Conservation (phyloP, 2,113 vertebrate genomes). For the Paradisaea rubra region DNA sequence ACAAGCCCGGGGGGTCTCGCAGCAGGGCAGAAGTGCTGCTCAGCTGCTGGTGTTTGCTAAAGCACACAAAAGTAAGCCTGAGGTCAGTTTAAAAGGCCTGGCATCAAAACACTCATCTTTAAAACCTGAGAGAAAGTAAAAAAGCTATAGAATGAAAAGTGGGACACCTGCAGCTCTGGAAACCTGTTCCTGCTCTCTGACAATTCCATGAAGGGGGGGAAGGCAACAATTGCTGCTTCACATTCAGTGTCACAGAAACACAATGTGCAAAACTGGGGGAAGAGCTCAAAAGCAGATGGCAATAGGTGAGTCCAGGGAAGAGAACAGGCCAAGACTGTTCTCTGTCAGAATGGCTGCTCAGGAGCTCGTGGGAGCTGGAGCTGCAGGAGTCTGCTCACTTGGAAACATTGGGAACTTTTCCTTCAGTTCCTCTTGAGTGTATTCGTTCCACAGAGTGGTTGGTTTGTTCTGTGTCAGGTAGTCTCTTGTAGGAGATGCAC, state of each 20-base stretch:
- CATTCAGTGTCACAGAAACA: neutral
- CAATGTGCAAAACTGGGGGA: accelerated
- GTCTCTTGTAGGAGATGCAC: neutral
- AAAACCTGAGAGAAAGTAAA: neutral
- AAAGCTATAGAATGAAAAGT: neutral
- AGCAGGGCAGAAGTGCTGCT: neutral
- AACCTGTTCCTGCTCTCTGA: neutral
- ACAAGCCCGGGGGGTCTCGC: neutral
- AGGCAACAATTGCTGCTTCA: neutral
- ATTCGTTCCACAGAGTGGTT: neutral
- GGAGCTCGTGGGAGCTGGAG: neutral
- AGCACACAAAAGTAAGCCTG: neutral
- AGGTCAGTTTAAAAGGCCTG: neutral
- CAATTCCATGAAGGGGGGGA: neutral
- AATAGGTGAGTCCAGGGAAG: neutral
- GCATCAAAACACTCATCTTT: neutral
- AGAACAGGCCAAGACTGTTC: neutral
- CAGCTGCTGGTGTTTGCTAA: neutral
- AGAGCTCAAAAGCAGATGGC: neutral
- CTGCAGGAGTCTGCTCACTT: neutral
- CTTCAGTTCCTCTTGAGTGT: neutral
- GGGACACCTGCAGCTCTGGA: neutral
- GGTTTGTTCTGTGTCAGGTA: neutral
- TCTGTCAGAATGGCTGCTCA: neutral
- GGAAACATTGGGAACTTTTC: neutral